Percentiles rank a stretch among this genome's conserved stretches.
These are phyloP conservation scores for Peromyscus californicus DNA, from an alignment of 2,113 vertebrate genomes.

Conservation along the genomic window DNA sequence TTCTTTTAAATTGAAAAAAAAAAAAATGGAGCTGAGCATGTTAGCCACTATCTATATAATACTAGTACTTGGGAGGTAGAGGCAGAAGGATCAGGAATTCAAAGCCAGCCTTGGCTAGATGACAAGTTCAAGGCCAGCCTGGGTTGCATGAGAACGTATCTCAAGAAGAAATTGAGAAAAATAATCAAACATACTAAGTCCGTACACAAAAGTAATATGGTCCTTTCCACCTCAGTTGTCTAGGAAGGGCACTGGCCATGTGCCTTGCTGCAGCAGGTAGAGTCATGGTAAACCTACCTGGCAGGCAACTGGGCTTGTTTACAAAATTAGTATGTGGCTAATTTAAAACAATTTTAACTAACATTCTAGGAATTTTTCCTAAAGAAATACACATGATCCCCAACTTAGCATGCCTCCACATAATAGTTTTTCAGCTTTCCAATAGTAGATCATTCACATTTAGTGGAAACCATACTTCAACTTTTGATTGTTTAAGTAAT, in stretches of 20 bases:
- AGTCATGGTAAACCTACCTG: not conserved
- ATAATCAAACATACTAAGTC: not conserved
- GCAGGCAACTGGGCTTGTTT: not conserved
- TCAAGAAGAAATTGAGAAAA: not conserved
- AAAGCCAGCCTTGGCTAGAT: not conserved
- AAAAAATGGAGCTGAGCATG: not conserved
- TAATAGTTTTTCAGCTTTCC: not conserved
- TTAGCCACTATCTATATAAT: not conserved
- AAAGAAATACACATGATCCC: not conserved
- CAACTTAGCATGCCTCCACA: not conserved
- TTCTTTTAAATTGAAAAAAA: constrained; percentile 25
- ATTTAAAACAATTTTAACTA: constrained; percentile 45
- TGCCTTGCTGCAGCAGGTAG: not conserved
- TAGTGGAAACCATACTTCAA: not conserved
- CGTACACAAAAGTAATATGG: not conserved
- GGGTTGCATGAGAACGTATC: not conserved
- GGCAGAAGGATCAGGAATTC: not conserved
- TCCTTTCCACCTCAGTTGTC: not conserved
- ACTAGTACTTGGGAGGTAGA: not conserved
- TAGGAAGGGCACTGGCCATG: not conserved
- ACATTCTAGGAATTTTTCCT: constrained; percentile 33
- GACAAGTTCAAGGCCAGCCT: not conserved
- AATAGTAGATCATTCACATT: not conserved
- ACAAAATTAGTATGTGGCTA: constrained; percentile 34
- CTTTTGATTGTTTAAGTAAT: not conserved